Base-by-base conservation (phyloP, 2,797 vertebrate genomes). In the Enteromius anoplus region DNA sequence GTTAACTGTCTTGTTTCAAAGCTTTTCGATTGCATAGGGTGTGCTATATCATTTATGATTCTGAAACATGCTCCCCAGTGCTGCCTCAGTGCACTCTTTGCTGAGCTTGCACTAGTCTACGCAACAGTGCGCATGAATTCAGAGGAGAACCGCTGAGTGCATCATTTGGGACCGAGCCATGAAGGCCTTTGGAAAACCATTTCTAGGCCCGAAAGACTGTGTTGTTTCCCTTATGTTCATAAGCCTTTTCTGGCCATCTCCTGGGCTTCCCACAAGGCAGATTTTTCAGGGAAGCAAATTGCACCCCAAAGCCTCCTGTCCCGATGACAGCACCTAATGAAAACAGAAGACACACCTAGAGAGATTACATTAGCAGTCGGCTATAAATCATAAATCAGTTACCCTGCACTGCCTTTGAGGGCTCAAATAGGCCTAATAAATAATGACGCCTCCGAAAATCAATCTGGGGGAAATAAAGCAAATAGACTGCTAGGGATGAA, bases 311-410 rank as follows among this genome's bases (percentile, higher is more conserved):
- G 58, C 81, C 88, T 78, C 77, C 83, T 84, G 85, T 87, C 90
- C 94, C 94, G 93, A 94, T 93, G 93, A 92, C 88, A 84, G 87
- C 87, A 86, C 85, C 75, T 93, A 93, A 95, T 93, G 92, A 93
- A 89, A 92, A 92, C 89, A 89, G 85, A 87, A 87, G 85, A 86
- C 88, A 86, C 85, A 85, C 82, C 80, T 81, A 78, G 79, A 87
- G 87, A 89, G 88, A 93, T 93, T 91, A 87, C 88, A 91, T 93
- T 91, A 93, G 91, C 91, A 92, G 91, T 88, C 89, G 76, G 82
- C 90, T 34, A 87, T 87, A 90, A 85, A 87, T 91, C 89, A 92
- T 94, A 92, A 93, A 87, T 91, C 89, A 90, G 85, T 90, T 78
- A 75, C 73, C 65, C 53, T 21, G 23, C 62, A 17, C 84, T 89